Evolutionary conservation across 2,113 vertebrate genomes (phyloP).

Genomic region (Tachuris rubrigastra): DNA sequence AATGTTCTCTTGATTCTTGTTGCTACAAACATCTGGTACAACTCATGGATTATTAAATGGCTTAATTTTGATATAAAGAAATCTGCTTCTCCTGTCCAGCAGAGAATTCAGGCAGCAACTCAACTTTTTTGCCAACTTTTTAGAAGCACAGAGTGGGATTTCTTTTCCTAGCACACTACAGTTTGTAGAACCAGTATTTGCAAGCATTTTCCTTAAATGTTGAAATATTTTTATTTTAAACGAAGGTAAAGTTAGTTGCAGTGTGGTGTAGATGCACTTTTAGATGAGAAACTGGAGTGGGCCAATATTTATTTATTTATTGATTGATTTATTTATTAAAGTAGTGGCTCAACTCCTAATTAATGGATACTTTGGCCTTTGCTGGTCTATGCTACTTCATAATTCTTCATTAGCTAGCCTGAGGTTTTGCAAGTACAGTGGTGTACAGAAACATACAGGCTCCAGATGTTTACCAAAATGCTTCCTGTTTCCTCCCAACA

Average conservation of each 20-base stretch:
- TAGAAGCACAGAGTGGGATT: rapidly evolving
- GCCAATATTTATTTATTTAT: neutral
- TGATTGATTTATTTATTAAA: neutral
- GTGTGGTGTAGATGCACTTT: neutral
- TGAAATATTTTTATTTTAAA: neutral
- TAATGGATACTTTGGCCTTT: neutral
- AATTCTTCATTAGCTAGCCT: neutral
- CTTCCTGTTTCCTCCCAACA: neutral
- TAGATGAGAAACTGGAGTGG: neutral
- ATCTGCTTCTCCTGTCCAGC: neutral
- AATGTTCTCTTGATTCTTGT: neutral
- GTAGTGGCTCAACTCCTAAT: neutral
- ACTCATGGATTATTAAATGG: neutral
- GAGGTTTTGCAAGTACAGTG: neutral
- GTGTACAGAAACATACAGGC: neutral
- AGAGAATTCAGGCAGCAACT: neutral
- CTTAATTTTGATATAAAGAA: neutral
- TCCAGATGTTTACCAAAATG: neutral
- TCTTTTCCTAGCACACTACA: neutral
- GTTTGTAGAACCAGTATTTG: neutral
- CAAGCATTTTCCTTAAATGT: neutral
- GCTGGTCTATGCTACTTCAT: neutral
- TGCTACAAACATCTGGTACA: neutral
- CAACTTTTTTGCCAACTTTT: neutral
- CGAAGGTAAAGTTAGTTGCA: neutral